Evolutionary conservation across 1,140 invertebrate genomes (phyloP).

Genomic region (Drosophila lini): DNA sequence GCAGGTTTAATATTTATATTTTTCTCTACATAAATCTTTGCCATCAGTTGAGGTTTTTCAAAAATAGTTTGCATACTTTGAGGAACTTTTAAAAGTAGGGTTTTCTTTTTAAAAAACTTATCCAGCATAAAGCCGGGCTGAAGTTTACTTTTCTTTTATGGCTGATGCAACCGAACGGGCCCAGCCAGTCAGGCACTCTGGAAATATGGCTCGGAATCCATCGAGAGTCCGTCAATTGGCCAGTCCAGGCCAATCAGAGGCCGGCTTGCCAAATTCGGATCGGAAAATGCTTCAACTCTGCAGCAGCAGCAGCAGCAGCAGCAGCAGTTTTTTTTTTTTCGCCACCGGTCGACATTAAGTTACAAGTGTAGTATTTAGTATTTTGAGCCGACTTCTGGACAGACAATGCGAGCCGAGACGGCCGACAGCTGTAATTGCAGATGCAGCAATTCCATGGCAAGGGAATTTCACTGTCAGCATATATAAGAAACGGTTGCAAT

Average conservation of each 20-base stretch:
- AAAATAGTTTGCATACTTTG: slow-evolving; percentile 10
- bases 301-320: neutral
- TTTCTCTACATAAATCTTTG: neutral
- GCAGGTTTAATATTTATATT: neutral
- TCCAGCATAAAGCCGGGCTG: slow-evolving; percentile 22
- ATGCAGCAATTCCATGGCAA: slow-evolving; percentile 71
- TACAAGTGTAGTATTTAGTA: slow-evolving; percentile 61
- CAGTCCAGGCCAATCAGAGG: slow-evolving; percentile 36
- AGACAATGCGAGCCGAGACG: slow-evolving; percentile 14
- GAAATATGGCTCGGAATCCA: slow-evolving; percentile 33
- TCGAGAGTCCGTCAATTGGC: slow-evolving; percentile 51
- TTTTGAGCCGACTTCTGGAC: slow-evolving; percentile 37
- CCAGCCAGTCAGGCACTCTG: slow-evolving; percentile 44
- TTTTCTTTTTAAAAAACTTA: neutral
- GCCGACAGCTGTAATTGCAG: slow-evolving; percentile 68
- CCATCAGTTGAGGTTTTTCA: neutral
- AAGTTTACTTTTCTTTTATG: slow-evolving; percentile 26
- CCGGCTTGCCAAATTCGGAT: slow-evolving; percentile 46
- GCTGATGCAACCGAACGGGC: slow-evolving; percentile 62
- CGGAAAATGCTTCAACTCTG: slow-evolving; percentile 20
- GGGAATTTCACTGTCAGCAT: slow-evolving; percentile 73
- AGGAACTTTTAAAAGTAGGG: neutral
- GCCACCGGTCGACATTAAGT: slow-evolving; percentile 30
- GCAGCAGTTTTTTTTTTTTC: slow-evolving; percentile 28
- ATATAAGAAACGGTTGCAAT: slow-evolving; percentile 70